Conservation (phyloP, 2,888 invertebrate genomes). For the Lampropteryx suffumata region DNA sequence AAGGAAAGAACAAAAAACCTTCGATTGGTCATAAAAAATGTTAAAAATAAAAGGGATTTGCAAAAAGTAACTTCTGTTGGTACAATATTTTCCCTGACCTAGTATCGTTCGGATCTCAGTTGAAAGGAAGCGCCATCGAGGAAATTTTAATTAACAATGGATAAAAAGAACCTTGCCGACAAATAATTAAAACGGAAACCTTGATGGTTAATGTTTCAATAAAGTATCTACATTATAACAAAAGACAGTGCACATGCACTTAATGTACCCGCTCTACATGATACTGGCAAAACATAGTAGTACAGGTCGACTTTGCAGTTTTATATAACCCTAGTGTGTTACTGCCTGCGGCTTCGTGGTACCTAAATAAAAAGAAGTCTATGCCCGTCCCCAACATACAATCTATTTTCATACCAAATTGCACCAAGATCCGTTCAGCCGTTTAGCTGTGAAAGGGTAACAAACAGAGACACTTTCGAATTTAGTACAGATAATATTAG, state of each 20-base stretch:
- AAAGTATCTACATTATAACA: slow-evolving; percentile 14
- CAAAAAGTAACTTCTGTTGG: slow-evolving; percentile 60
- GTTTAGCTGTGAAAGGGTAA: too few species aligned
- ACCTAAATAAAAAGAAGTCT: too few species aligned
- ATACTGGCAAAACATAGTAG: too few species aligned
- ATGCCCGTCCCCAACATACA: too few species aligned
- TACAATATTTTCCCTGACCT: slow-evolving; percentile 59
- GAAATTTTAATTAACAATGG: slow-evolving; percentile 53
- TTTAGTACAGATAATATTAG: too few species aligned
- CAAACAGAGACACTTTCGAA: too few species aligned
- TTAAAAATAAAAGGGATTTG: slow-evolving; percentile 57
- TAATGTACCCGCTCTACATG: neutral
- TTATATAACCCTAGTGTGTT: too few species aligned
- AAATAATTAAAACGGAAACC: slow-evolving; percentile 17
- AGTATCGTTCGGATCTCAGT: slow-evolving; percentile 51
- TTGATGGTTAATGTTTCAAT: slow-evolving; percentile 17
- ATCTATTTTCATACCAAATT: too few species aligned
- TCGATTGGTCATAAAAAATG: slow-evolving; percentile 62
- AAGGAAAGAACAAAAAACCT: slow-evolving; percentile 47
- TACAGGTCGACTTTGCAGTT: too few species aligned
- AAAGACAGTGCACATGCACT: neutral
- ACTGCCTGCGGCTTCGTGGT: too few species aligned
- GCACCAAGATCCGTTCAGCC: too few species aligned
- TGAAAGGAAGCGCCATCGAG: slow-evolving; percentile 57
- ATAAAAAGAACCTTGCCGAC: slow-evolving; percentile 26